Evolutionary conservation across 2,113 vertebrate genomes (phyloP).

Genomic region (Pseudonaja textilis): DNA sequence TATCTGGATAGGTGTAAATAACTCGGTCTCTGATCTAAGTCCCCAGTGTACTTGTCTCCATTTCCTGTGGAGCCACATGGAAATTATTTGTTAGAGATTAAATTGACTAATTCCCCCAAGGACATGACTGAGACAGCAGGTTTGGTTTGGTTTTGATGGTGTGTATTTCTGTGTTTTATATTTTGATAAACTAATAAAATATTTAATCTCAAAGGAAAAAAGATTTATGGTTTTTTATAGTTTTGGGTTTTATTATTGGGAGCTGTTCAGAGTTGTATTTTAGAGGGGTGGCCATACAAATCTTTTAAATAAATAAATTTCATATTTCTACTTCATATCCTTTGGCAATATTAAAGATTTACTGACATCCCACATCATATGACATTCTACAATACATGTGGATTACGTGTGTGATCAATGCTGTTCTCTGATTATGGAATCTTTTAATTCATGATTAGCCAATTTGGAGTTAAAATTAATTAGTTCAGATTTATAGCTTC

Average conservation of each 20-base stretch:
- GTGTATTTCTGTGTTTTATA: neutral
- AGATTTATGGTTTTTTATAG: neutral
- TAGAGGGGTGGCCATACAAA: neutral
- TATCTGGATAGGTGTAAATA: neutral
- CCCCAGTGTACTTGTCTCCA: neutral
- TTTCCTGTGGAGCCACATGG: neutral
- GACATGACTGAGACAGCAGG: neutral
- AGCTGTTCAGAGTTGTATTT: neutral
- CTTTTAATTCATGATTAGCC: neutral
- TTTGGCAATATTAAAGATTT: neutral
- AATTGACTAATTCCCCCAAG: neutral
- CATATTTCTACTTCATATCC: neutral
- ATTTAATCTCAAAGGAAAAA: neutral
- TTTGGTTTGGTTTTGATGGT: neutral
- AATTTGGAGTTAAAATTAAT: neutral
- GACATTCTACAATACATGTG: neutral
- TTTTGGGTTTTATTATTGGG: neutral
- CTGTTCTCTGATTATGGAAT: neutral
- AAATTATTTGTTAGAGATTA: neutral
- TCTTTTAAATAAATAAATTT: neutral
- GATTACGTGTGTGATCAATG: neutral
- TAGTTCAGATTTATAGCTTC: neutral
- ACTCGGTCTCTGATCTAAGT: neutral
- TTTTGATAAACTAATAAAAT: neutral
- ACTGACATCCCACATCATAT: neutral